Conservation (phyloP, 1,140 invertebrate genomes). For the Drosophila pachea region DNA sequence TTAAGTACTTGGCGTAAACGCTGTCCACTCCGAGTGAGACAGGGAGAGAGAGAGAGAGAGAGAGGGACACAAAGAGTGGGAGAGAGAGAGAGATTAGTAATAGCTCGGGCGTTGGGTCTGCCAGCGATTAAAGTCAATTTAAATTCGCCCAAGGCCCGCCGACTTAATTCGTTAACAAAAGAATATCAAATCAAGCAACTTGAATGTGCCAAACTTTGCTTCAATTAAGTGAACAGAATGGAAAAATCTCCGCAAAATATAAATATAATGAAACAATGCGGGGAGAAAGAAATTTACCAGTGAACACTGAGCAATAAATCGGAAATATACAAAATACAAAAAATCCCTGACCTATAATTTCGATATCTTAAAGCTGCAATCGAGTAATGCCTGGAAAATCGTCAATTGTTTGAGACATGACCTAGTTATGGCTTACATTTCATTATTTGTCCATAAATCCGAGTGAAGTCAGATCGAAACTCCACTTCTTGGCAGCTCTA, state of each 20-base stretch:
- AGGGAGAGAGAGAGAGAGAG: neutral
- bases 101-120: slow-evolving; percentile 15
- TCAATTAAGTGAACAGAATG: slow-evolving; percentile 21
- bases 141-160: slow-evolving; percentile 57
- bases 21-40: slow-evolving; percentile 31
- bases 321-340: too few species aligned
- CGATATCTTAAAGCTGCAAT: too few species aligned
- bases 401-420: too few species aligned
- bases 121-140: slow-evolving; percentile 66
- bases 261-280: neutral
- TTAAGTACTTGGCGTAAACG: slow-evolving; percentile 74
- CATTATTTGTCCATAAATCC: too few species aligned
- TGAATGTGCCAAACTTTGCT: slow-evolving; percentile 16
- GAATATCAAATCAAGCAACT: slow-evolving; percentile 8
- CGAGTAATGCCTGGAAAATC: too few species aligned
- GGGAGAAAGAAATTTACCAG: neutral
- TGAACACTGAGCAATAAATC: neutral
- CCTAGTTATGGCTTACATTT: too few species aligned
- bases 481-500: slow-evolving; percentile 35
- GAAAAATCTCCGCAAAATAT: slow-evolving; percentile 26
- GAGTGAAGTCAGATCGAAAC: slow-evolving; percentile 6
- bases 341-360: too few species aligned
- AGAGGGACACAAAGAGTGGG: slow-evolving; percentile 7
- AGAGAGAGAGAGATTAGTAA: slow-evolving; percentile 12
- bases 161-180: slow-evolving; percentile 54